phyloP scores from a whole-genome alignment of 2,113 vertebrate species.

The Typhlomys cinereus region DNA sequence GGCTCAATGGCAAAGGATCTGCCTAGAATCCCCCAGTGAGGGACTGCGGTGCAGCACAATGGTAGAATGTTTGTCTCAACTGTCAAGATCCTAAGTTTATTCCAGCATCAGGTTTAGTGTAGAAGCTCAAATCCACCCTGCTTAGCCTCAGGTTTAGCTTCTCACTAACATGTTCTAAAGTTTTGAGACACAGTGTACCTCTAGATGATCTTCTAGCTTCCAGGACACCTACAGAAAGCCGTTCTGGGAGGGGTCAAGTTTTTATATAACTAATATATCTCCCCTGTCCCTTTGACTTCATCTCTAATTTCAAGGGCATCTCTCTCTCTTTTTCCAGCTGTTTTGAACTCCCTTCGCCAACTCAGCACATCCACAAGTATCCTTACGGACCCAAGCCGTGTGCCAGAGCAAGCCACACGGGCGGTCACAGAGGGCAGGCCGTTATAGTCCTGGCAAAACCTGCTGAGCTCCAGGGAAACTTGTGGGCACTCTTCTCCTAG shows the following conservation, averaged over 20 bases:
- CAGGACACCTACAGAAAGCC: neutral
- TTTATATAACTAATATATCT: neutral
- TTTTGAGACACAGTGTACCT: neutral
- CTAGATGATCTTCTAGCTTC: neutral
- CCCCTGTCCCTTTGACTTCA: neutral
- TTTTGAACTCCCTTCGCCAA: conserved; percentile 94
- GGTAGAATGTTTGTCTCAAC: too few species aligned
- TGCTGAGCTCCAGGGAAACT: neutral
- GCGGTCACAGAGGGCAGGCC: conserved; percentile 86
- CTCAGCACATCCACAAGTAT: conserved; percentile 95
- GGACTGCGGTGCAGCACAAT: too few species aligned
- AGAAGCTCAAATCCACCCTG: neutral
- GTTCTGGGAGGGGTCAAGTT: neutral
- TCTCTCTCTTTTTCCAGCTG: conserved; percentile 83
- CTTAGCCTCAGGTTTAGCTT: neutral
- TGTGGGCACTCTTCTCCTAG: neutral
- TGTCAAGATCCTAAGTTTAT: too few species aligned
- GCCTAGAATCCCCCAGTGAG: too few species aligned
- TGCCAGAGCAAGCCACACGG: conserved; percentile 92
- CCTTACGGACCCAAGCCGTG: conserved; percentile 90
- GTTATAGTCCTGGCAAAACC: conserved; percentile 71
- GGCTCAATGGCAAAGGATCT: neutral
- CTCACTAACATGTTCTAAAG: neutral
- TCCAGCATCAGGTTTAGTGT: too few species aligned
- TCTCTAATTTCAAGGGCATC: neutral